Evolutionary conservation across 2,113 vertebrate species (phyloP).

Genomic region (Hymenochirus boettgeri): DNA sequence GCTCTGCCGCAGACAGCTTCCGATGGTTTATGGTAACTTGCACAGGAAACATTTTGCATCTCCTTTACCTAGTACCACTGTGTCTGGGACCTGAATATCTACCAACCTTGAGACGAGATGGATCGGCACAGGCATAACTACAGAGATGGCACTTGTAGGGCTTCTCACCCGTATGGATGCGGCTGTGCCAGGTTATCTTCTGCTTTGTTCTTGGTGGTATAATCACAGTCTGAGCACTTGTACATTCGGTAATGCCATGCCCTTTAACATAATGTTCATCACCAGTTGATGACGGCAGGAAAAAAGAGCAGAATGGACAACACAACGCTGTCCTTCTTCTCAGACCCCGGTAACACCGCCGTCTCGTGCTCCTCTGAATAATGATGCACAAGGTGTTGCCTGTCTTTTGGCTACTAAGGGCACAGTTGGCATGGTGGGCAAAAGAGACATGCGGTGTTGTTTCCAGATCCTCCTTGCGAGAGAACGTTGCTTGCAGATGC

Average conservation of each 20-base stretch:
- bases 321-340: slow-evolving; percentile 58
- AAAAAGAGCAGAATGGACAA: slow-evolving; percentile 81
- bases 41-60: no score
- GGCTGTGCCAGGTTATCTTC: slow-evolving; percentile 96
- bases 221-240: slow-evolving; percentile 87
- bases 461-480: slow-evolving; percentile 62
- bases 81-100: slow-evolving; percentile 2
- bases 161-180: slow-evolving; percentile 92
- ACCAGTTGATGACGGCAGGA: slow-evolving; percentile 80
- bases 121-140: slow-evolving; percentile 82
- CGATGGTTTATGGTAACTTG: no score
- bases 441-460: slow-evolving; percentile 69
- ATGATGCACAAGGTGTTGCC: slow-evolving; percentile 74
- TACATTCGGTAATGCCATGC: slow-evolving; percentile 84
- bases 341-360: rapidly evolving
- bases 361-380: slow-evolving; percentile 76
- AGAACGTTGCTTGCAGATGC: slow-evolving; percentile 68
- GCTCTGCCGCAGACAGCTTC: no score
- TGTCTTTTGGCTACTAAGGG: slow-evolving; percentile 74
- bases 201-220: slow-evolving; percentile 88
- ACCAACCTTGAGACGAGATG: slow-evolving; percentile 87
- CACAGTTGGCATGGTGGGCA: slow-evolving; percentile 79
- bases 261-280: slow-evolving; percentile 88
- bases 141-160: slow-evolving; percentile 90
- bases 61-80: no score